Conservation (phyloP, 2,113 vertebrate genomes). For the Urocolius indicus region DNA sequence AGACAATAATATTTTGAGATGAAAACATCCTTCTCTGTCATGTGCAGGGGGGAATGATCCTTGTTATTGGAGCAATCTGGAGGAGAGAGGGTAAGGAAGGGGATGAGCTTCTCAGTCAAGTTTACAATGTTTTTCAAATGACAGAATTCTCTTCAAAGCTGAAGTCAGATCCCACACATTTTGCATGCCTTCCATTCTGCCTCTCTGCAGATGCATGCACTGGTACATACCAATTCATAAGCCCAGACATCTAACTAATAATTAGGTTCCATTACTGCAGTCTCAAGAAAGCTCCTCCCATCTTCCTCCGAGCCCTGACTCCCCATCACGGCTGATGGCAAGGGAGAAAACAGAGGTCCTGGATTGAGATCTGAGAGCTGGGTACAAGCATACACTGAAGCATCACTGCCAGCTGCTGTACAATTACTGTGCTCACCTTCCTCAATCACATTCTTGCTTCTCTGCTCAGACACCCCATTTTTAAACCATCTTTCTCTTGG, state of each 20-base stretch:
- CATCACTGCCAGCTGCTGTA: neutral
- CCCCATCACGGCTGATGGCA: neutral
- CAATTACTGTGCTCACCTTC: neutral
- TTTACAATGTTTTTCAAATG: neutral
- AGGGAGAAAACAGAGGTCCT: neutral
- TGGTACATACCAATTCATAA: neutral
- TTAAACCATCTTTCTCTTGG: neutral
- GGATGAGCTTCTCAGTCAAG: neutral
- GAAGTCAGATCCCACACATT: neutral
- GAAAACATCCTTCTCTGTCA: neutral
- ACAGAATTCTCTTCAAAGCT: neutral
- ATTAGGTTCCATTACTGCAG: neutral
- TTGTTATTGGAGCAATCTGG: neutral
- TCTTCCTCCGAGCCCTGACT: neutral
- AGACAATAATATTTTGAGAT: neutral
- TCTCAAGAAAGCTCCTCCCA: neutral
- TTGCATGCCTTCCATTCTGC: neutral
- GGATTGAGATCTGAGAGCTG: neutral
- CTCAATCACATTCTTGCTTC: neutral
- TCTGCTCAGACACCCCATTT: neutral
- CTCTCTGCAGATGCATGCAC: neutral
- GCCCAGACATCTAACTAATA: neutral
- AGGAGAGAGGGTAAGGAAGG: neutral
- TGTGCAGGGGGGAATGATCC: neutral
- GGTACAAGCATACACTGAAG: neutral